phyloP scores from a whole-genome alignment of 1,140 invertebrate species.

The Bombus pyrosoma region DNA sequence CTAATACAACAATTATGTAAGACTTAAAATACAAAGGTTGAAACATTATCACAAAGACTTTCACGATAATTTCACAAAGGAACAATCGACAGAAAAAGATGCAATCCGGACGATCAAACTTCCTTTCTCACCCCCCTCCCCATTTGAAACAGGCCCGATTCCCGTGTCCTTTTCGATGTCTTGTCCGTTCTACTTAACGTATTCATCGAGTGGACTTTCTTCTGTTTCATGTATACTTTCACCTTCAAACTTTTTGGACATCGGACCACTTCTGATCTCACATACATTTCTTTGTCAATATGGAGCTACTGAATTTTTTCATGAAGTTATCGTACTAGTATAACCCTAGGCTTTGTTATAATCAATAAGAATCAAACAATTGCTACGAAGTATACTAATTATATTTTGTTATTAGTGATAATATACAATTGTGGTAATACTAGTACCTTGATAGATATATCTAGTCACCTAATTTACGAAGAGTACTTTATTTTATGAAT shows the following conservation, averaged over 20 bases:
- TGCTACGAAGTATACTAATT: too few relatives aligned
- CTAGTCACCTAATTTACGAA: too few relatives aligned
- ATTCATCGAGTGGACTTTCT: conserved; percentile 52
- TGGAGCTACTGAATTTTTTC: background rate
- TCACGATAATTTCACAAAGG: background rate
- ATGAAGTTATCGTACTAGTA: background rate
- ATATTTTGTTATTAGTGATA: background rate
- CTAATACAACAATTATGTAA: conserved; percentile 16
- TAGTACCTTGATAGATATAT: too few relatives aligned
- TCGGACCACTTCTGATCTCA: background rate
- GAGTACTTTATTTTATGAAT: too few relatives aligned
- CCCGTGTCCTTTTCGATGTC: conserved; percentile 34
- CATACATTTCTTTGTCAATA: background rate
- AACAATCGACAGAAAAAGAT: background rate
- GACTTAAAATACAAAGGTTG: background rate
- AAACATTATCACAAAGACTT: conserved; percentile 1
- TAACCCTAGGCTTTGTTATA: background rate
- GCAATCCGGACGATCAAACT: conserved; percentile 18
- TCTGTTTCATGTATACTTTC: conserved; percentile 58
- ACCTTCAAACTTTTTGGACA: conserved; percentile 60
- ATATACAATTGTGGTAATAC: too few relatives aligned
- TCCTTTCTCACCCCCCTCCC: conserved; percentile 26
- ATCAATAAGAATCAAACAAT: background rate
- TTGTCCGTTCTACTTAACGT: conserved; percentile 58
- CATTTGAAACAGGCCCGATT: conserved; percentile 4